phyloP scores from a whole-genome alignment of 2,797 vertebrate species.

The Spea hammondii region DNA sequence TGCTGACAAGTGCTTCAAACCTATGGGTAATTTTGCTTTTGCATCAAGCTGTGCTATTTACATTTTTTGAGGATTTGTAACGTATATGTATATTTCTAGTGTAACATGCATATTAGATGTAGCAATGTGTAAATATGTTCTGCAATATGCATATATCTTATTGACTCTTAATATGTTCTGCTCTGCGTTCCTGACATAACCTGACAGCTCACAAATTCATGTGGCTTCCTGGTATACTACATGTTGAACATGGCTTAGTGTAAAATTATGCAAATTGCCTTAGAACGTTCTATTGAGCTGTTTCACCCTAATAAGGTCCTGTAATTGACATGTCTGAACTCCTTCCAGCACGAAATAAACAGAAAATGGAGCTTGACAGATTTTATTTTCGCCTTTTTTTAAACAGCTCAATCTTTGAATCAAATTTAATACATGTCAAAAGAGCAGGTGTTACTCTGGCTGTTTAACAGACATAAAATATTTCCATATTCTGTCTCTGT shows the following conservation, averaged over 20 bases:
- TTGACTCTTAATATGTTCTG: background rate
- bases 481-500: constrained; percentile 35
- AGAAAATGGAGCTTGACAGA: constrained; percentile 46
- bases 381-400: constrained; percentile 31
- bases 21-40: background rate
- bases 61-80: background rate
- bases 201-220: constrained; percentile 37
- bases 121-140: constrained; percentile 24
- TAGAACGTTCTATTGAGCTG: constrained; percentile 42
- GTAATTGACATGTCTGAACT: constrained; percentile 49
- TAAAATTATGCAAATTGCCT: constrained; percentile 42
- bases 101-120: constrained; percentile 18
- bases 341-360: constrained; percentile 35
- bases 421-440: constrained; percentile 49
- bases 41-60: background rate
- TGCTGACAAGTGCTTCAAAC: too few species aligned
- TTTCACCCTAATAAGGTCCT: constrained; percentile 50
- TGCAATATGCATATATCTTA: constrained; percentile 19
- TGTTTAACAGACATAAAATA: constrained; percentile 46
- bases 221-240: constrained; percentile 15
- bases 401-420: constrained; percentile 47
- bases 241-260: constrained; percentile 18
- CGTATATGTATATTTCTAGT: background rate
- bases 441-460: constrained; percentile 51
- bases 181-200: constrained; percentile 18